These are phyloP conservation scores for Theocolax elegans DNA, from an alignment of 1,140 invertebrate species.

Conservation along the genomic window DNA sequence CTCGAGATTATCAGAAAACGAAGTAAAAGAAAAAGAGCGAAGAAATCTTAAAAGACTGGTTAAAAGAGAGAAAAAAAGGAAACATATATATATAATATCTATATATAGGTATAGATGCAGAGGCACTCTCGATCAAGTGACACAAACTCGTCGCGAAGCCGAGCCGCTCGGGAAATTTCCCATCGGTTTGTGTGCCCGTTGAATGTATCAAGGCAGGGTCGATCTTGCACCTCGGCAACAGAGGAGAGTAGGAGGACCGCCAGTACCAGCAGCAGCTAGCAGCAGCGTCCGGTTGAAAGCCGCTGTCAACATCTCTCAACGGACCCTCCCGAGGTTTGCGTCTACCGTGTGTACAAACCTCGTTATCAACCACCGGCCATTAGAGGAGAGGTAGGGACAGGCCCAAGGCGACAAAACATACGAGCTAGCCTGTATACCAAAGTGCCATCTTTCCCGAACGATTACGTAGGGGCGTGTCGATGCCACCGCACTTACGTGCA, in stretches of 20 bases:
- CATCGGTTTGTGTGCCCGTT: neutral
- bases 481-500: conserved; percentile 54
- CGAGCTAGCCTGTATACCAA: conserved; percentile 53
- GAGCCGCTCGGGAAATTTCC: neutral
- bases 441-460: conserved; percentile 68
- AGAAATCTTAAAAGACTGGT: no score
- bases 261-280: neutral
- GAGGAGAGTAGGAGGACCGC: no score
- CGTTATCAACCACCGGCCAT: conserved; percentile 68
- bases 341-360: conserved; percentile 55
- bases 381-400: conserved; percentile 48
- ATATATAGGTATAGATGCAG: neutral
- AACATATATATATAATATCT: neutral
- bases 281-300: conserved; percentile 61
- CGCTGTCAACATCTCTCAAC: conserved; percentile 68
- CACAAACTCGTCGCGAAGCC: neutral
- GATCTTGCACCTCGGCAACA: no score
- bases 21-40: no score
- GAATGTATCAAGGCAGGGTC: conserved; percentile 15
- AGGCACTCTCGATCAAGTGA: neutral
- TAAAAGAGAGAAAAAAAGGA: neutral
- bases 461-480: conserved; percentile 63
- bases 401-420: conserved; percentile 66
- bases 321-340: conserved; percentile 22
- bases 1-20: no score